Conservation (phyloP, 2,113 vertebrate species). For the Pelobates fuscus region DNA sequence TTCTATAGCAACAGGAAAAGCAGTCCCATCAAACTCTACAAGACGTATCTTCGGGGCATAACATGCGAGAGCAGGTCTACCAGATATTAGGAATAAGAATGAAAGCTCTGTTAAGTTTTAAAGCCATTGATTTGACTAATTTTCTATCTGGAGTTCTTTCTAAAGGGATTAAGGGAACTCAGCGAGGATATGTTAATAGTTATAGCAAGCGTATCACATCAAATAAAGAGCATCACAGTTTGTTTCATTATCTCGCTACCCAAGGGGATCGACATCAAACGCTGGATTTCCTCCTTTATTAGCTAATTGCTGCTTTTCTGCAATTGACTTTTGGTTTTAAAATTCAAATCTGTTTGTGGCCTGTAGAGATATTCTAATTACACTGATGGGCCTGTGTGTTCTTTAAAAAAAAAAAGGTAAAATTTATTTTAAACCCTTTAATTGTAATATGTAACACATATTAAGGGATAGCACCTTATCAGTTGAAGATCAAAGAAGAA, state of each 20-base stretch:
- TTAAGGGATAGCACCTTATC: no score
- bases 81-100: not conserved
- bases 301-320: not conserved
- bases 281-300: not conserved
- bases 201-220: not conserved
- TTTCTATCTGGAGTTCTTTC: not conserved
- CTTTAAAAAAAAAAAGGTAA: not conserved
- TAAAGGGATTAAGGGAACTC: not conserved
- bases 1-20: conserved; percentile 18
- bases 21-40: conserved; percentile 10
- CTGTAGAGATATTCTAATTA: not conserved
- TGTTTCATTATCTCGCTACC: not conserved
- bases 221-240: not conserved
- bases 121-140: not conserved
- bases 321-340: not conserved
- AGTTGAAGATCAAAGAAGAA: no score
- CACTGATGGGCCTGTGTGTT: not conserved
- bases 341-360: not conserved
- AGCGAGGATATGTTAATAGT: not conserved
- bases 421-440: no score
- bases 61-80: not conserved
- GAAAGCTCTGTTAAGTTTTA: not conserved
- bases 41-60: not conserved
- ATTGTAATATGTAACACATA: no score
- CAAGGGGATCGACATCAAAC: not conserved